phyloP scores from a whole-genome alignment of 2,888 invertebrate species.

The Coleophora deauratella region DNA sequence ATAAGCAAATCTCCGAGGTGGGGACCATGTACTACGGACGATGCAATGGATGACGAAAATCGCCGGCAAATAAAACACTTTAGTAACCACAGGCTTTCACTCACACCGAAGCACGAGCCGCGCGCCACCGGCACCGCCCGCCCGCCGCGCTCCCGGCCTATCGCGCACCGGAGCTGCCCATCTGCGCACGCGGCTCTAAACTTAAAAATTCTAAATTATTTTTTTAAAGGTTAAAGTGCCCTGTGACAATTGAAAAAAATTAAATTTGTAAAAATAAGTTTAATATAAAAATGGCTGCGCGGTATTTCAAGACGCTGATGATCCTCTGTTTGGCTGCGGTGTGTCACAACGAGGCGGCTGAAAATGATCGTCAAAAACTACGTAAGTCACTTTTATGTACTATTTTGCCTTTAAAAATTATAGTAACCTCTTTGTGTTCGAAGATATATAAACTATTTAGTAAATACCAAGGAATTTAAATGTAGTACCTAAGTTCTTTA shows the following conservation, averaged over 20 bases:
- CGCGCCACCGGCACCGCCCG: conserved; percentile 33
- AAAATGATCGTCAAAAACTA: conserved; percentile 36
- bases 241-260: too few relatives aligned
- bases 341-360: conserved; percentile 49
- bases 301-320: conserved; percentile 43
- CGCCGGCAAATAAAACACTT: conserved; percentile 57
- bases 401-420: too few relatives aligned
- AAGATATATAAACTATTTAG: too few relatives aligned
- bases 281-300: conserved; percentile 44
- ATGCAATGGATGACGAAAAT: conserved; percentile 65
- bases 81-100: conserved; percentile 61
- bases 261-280: conserved; percentile 16
- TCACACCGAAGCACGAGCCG: conserved; percentile 57
- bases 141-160: conserved; percentile 28
- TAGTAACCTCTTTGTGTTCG: too few relatives aligned
- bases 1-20: too few relatives aligned
- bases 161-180: conserved; percentile 27
- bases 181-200: conserved; percentile 29
- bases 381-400: too few relatives aligned
- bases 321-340: conserved; percentile 49
- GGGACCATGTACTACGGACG: conserved; percentile 38
- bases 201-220: conserved; percentile 4
- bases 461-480: too few relatives aligned
- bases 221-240: neutral
- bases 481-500: too few relatives aligned